A percentile compares a stretch with the other conserved stretches of the same genome.
These are phyloP conservation scores for Eulemur mongoz DNA, from an alignment of 2,797 vertebrate genomes.

Conservation along the genomic window DNA sequence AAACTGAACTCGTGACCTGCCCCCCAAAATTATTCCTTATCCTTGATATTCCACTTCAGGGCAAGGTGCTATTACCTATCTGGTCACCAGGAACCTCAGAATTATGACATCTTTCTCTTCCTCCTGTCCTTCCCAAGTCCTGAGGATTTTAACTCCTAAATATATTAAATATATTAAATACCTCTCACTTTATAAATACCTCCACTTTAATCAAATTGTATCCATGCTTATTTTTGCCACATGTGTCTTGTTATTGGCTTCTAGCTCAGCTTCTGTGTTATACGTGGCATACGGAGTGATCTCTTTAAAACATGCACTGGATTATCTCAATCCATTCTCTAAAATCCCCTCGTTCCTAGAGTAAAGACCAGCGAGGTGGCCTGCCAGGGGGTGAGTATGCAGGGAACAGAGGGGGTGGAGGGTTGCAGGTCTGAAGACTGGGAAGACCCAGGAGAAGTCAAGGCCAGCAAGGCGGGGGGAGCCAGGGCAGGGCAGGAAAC, in stretches of 20 bases:
- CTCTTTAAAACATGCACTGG: not conserved
- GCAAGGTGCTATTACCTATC: not conserved
- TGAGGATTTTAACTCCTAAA: not conserved
- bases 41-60: not conserved
- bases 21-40: not conserved
- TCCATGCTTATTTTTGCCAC: not conserved
- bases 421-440: not conserved
- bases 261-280: not conserved
- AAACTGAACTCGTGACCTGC: not conserved
- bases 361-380: not conserved
- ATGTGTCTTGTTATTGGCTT: not conserved
- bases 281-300: accelerated
- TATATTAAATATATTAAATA: not conserved
- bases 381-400: not conserved
- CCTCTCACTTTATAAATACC: not conserved
- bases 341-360: too few species aligned
- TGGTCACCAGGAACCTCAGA: not conserved
- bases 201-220: accelerated
- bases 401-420: not conserved
- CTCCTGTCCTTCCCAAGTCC: not conserved
- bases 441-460: not conserved
- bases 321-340: not conserved
- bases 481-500: not conserved
- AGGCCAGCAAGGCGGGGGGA: not conserved
- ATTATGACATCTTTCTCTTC: not conserved